phyloP scores from a whole-genome alignment of 2,888 invertebrate species.

The Notodromas monacha region DNA sequence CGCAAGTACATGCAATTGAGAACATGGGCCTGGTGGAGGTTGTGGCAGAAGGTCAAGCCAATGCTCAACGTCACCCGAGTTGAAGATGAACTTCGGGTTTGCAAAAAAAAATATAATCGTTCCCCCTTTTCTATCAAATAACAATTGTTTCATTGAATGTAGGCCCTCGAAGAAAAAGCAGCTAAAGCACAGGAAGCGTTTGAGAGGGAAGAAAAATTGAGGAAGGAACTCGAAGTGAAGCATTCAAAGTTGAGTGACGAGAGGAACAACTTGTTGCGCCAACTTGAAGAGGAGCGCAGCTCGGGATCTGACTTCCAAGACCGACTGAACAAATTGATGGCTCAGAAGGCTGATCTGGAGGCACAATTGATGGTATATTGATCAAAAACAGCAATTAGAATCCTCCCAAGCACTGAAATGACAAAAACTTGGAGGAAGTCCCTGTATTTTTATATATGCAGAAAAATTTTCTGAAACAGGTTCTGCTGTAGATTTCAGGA shows the following conservation, averaged over 20 bases:
- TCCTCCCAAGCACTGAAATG: too few species aligned
- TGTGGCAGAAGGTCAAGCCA: slow-evolving; percentile 98
- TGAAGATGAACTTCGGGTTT: slow-evolving; percentile 95
- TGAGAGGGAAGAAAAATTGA: slow-evolving; percentile 74
- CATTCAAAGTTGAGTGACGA: slow-evolving; percentile 72
- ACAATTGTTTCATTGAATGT: slow-evolving; percentile 17
- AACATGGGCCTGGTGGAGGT: slow-evolving; percentile 99
- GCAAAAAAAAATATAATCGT: not conserved
- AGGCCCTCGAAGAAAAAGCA: slow-evolving; percentile 89
- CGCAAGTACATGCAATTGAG: slow-evolving; percentile 94
- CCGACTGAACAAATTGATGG: slow-evolving; percentile 60
- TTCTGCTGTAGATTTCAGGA: too few species aligned
- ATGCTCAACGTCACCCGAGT: slow-evolving; percentile 92
- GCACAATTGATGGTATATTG: slow-evolving; percentile 65
- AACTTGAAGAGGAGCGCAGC: slow-evolving; percentile 78
- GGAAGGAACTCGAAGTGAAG: slow-evolving; percentile 80
- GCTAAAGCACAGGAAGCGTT: slow-evolving; percentile 73
- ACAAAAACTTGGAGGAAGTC: too few species aligned
- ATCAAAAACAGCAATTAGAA: too few species aligned
- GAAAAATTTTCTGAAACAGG: too few species aligned
- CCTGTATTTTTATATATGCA: too few species aligned
- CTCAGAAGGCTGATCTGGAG: slow-evolving; percentile 88
- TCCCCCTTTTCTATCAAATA: not conserved
- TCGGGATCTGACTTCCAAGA: slow-evolving; percentile 67
- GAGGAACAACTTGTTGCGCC: slow-evolving; percentile 58